These are phyloP conservation scores for Alethe diademata DNA, from an alignment of 2,113 vertebrate species.

Conservation along the genomic window DNA sequence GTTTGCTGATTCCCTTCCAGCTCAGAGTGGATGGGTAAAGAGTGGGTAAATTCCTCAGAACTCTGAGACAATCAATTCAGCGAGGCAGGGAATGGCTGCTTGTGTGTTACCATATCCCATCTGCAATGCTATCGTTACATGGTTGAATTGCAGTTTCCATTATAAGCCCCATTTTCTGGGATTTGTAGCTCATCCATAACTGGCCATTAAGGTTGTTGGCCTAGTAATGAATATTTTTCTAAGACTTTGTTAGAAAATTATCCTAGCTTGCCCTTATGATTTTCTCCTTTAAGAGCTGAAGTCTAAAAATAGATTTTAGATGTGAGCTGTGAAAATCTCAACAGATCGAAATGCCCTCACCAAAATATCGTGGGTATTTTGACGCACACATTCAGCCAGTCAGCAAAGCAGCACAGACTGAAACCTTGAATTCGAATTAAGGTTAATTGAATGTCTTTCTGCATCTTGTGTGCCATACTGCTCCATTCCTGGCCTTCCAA, in stretches of 20 bases:
- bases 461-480: not conserved
- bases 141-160: slow-evolving; percentile 31
- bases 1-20: slow-evolving; percentile 4
- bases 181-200: slow-evolving; percentile 30
- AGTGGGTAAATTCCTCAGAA: not conserved
- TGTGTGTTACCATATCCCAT: not conserved
- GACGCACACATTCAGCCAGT: not conserved
- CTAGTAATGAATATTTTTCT: slow-evolving; percentile 21
- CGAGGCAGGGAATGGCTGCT: not conserved
- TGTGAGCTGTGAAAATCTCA: not conserved
- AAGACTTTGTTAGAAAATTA: slow-evolving; percentile 21
- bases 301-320: slow-evolving; percentile 44
- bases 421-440: slow-evolving; percentile 8
- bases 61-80: not conserved
- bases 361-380: not conserved
- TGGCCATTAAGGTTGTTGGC: slow-evolving; percentile 27
- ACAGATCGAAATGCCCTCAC: slow-evolving; percentile 11
- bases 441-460: slow-evolving; percentile 32
- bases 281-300: not conserved
- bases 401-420: not conserved
- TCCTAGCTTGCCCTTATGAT: not conserved
- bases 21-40: not conserved
- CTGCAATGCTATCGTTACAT: not conserved
- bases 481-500: slow-evolving; percentile 2
- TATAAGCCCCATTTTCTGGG: slow-evolving; percentile 16